phyloP scores from a whole-genome alignment of 2,797 vertebrate genomes.

The Melanotaenia boesemani region DNA sequence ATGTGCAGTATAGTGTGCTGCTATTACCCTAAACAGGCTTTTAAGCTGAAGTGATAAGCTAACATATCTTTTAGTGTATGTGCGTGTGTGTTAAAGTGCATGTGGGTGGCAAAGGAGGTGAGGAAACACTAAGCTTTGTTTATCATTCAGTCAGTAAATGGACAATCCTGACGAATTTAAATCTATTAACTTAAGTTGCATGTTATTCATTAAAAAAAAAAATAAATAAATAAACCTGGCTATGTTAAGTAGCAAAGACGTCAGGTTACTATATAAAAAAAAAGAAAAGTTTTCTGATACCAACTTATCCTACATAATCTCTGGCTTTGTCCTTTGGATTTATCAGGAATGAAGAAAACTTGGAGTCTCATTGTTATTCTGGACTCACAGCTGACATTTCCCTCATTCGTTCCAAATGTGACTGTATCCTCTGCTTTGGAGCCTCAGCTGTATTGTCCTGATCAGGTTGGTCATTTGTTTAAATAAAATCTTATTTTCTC shows the following conservation, averaged over 20 bases:
- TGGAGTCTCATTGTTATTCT: constrained; percentile 66
- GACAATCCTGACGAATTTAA: constrained; percentile 33
- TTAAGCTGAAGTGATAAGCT: constrained; percentile 21
- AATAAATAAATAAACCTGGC: no score
- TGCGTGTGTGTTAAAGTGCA: constrained; percentile 1
- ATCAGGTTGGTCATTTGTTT: constrained; percentile 30
- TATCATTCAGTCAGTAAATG: constrained; percentile 24
- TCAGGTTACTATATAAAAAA: constrained; percentile 20
- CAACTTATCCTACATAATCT: constrained; percentile 48
- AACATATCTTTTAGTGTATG: constrained; percentile 10
- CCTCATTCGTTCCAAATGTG: constrained; percentile 59
- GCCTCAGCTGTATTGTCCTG: constrained; percentile 18
- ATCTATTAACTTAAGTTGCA: constrained; percentile 22
- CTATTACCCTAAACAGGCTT: constrained; percentile 34
- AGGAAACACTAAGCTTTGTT: constrained; percentile 23
- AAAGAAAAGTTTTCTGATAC: constrained; percentile 14
- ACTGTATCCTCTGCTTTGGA: constrained; percentile 45
- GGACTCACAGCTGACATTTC: constrained; percentile 70
- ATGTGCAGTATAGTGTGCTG: constrained; percentile 25
- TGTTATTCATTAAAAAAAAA: no score
- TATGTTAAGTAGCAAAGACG: constrained; percentile 36
- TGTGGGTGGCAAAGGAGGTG: constrained; percentile 17
- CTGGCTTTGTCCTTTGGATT: constrained; percentile 48
- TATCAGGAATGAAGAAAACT: constrained; percentile 37
- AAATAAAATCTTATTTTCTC: constrained; percentile 32